phyloP scores from a whole-genome alignment of 1,140 invertebrate species.

The Scylla paramamosain region DNA sequence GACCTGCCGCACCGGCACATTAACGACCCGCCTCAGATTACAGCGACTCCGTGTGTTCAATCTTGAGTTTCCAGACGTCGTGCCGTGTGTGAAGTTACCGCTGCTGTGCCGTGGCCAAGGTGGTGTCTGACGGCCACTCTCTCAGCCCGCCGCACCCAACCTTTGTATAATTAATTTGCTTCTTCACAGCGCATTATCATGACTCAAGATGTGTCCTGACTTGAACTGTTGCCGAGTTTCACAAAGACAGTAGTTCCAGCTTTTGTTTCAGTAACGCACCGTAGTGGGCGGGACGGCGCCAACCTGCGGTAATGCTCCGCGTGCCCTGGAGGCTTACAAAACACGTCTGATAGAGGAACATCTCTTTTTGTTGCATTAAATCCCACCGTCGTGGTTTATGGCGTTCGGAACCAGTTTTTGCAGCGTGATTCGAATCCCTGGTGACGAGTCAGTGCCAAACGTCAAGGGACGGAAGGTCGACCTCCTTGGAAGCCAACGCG shows the following conservation, averaged over 20 bases:
- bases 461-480: neutral
- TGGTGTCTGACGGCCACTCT: neutral
- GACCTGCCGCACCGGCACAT: conserved; percentile 47
- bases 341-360: conserved; percentile 37
- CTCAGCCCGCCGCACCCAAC: neutral
- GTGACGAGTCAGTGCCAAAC: conserved; percentile 49
- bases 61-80: conserved; percentile 32
- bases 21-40: conserved; percentile 49
- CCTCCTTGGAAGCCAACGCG: neutral
- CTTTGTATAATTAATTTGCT: conserved; percentile 51
- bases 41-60: conserved; percentile 43
- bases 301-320: neutral
- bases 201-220: conserved; percentile 24
- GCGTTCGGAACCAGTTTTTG: conserved; percentile 64
- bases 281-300: neutral
- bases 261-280: neutral
- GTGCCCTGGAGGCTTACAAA: neutral
- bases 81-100: conserved; percentile 1
- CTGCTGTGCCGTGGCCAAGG: neutral
- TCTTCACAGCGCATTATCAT: conserved; percentile 54
- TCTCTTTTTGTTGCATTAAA: conserved; percentile 55
- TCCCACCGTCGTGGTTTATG: conserved; percentile 62
- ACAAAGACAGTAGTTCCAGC: neutral
- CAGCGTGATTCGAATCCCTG: conserved; percentile 61
- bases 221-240: neutral